Base-by-base conservation (phyloP, 1,140 invertebrate genomes). In the Tetragnatha versicolor region DNA sequence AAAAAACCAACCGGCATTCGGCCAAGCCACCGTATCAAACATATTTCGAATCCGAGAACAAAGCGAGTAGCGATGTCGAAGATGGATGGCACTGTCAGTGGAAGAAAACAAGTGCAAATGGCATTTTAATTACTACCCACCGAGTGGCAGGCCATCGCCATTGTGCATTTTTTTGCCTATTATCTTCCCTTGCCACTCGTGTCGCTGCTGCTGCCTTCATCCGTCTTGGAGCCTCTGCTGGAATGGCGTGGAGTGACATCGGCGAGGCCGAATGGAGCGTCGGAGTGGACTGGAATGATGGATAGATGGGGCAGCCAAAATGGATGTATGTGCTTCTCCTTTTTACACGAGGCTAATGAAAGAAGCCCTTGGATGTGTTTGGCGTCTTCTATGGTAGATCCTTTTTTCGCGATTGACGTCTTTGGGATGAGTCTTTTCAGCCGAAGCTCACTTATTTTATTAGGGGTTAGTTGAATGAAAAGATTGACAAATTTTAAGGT, bases 61-160 rank as follows among this genome's bases (percentile, higher is more conserved):
- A n/a, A n/a, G n/a, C n/a, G n/a, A n/a, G n/a, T n/a, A n/a, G n/a
- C n/a, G n/a, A n/a, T n/a, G n/a, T n/a, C n/a, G n/a, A 77, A 77
- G 73, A 77, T 77, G 73, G 73, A 77, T 77, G 42, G 14, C 9
- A n/a, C 20, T 66, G 61, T 77, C 73, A 31, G 73, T 47, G 17
- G 33, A 51, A 33, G 58, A 65, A 65, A 77, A 77, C 73, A 77
- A 77, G 73, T 53, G 73, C 73, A 77, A 77, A 77, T 77, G 73
- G 73, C 49, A 77, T 77, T 77, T 77, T 77, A 77, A 77, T 77
- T 77, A 60, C 73, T 65, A 65, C 73, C 58, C 49, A 66, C 60
- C 33, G 45, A 61, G 55, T 55, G 73, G 58, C 29, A 55, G 55
- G 73, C 22, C 22, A 20, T 37, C 35, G 22, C 35, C 33, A 63